Percentiles rank a stretch among this genome's conserved stretches.
phyloP scores from a whole-genome alignment of 1,140 invertebrate species.

The Drosophila equinoxialis region DNA sequence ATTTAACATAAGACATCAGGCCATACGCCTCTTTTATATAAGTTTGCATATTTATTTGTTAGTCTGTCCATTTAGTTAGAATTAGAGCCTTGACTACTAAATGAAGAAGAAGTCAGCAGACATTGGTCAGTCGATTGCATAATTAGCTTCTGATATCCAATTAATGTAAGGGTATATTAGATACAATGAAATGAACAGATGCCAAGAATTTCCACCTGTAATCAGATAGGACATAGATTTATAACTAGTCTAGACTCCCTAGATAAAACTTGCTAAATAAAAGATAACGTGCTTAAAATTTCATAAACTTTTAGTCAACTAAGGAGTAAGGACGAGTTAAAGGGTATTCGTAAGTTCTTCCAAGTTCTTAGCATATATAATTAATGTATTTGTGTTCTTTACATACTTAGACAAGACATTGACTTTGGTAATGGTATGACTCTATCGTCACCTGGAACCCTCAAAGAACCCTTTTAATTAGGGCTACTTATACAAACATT shows the following conservation, averaged over 20 bases:
- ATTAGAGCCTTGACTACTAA: conserved; percentile 39
- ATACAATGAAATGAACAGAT: neutral
- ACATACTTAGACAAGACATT: neutral
- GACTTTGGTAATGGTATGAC: neutral
- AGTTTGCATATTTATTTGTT: conserved; percentile 24
- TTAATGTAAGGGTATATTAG: neutral
- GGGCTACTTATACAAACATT: neutral
- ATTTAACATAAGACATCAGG: conserved; percentile 49
- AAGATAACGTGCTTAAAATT: too few relatives aligned
- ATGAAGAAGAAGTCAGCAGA: neutral
- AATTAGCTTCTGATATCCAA: neutral
- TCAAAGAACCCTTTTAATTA: neutral
- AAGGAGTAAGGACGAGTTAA: neutral
- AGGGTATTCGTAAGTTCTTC: neutral
- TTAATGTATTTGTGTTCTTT: neutral
- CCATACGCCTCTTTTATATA: conserved; percentile 21
- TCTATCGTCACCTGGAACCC: neutral
- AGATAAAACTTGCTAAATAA: too few relatives aligned
- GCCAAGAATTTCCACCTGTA: too few relatives aligned
- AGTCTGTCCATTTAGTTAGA: conserved; percentile 24
- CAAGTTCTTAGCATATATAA: neutral
- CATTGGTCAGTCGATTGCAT: neutral
- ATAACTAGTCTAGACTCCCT: too few relatives aligned
- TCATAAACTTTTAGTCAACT: too few relatives aligned
- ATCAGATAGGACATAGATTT: too few relatives aligned